Evolutionary conservation across 2,888 invertebrate genomes (phyloP).

Genomic region (Cerastis rubricosa): DNA sequence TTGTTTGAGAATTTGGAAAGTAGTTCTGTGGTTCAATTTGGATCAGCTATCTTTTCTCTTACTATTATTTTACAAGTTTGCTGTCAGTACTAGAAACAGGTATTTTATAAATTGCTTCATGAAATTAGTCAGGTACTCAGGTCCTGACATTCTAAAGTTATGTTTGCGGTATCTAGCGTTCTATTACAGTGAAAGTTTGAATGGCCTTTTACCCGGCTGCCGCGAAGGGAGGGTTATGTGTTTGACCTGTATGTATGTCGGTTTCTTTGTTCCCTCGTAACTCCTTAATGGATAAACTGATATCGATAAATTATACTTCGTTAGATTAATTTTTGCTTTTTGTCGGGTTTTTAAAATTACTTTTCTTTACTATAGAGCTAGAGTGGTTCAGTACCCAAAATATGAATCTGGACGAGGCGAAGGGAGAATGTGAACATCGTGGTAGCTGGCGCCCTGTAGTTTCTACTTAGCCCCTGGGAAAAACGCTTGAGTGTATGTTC

Average conservation of each 20-base stretch:
- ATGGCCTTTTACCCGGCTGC: not conserved
- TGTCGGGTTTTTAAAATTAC: not conserved
- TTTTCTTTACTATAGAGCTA: too few relatives aligned
- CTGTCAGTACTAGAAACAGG: not conserved
- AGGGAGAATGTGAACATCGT: not conserved
- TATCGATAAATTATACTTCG: not conserved
- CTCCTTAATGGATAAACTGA: not conserved
- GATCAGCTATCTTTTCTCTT: not conserved
- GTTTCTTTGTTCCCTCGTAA: not conserved
- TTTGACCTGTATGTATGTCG: not conserved
- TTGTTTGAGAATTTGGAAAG: constrained; percentile 41
- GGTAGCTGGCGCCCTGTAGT: not conserved
- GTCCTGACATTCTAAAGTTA: not conserved
- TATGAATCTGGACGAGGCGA: too few relatives aligned
- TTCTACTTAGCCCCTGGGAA: not conserved
- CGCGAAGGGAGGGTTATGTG: not conserved
- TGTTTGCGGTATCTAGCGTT: not conserved
- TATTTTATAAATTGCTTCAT: not conserved
- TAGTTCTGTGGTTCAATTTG: constrained; percentile 17
- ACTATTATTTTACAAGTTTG: not conserved
- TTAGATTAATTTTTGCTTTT: not conserved
- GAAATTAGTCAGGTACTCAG: not conserved
- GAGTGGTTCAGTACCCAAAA: too few relatives aligned
- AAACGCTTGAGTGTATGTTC: not conserved
- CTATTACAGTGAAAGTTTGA: not conserved